These are phyloP conservation scores for Pomacea maculata DNA, from an alignment of 1,140 invertebrate species.

Conservation along the genomic window DNA sequence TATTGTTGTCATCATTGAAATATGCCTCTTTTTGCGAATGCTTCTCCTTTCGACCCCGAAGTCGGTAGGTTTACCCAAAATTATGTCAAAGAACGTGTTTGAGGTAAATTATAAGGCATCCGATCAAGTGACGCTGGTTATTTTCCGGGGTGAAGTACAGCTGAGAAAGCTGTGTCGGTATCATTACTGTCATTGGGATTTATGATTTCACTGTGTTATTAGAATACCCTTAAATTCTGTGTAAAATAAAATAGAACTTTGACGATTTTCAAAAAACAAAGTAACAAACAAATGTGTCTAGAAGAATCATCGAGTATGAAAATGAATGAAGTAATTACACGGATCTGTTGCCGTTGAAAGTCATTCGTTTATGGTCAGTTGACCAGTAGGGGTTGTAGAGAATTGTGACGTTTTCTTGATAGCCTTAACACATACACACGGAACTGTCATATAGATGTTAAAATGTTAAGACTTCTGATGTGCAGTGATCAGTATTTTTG, in stretches of 20 bases:
- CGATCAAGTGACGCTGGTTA: not conserved
- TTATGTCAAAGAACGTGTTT: not conserved
- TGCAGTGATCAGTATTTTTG: not conserved
- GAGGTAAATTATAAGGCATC: not conserved
- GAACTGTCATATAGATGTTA: too few relatives aligned
- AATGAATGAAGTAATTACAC: too few relatives aligned
- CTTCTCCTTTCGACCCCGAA: constrained; percentile 77
- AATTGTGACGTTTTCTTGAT: too few relatives aligned
- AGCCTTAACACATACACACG: too few relatives aligned
- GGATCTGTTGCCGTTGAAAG: too few relatives aligned
- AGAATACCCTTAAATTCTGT: not conserved
- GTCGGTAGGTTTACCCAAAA: constrained; percentile 72
- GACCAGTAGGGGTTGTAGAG: too few relatives aligned
- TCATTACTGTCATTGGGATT: constrained; percentile 5
- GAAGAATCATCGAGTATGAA: too few relatives aligned
- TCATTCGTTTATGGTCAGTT: too few relatives aligned
- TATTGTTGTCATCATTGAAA: constrained; percentile 25
- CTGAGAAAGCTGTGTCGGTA: not conserved
- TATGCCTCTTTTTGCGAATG: constrained; percentile 71
- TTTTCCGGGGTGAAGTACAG: too few relatives aligned
- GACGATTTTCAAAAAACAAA: too few relatives aligned
- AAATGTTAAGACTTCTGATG: not conserved
- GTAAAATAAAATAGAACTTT: too few relatives aligned
- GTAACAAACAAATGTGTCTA: too few relatives aligned
- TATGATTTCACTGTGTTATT: not conserved